phyloP scores from a whole-genome alignment of 2,113 vertebrate species.

The Psephotus haematonotus region DNA sequence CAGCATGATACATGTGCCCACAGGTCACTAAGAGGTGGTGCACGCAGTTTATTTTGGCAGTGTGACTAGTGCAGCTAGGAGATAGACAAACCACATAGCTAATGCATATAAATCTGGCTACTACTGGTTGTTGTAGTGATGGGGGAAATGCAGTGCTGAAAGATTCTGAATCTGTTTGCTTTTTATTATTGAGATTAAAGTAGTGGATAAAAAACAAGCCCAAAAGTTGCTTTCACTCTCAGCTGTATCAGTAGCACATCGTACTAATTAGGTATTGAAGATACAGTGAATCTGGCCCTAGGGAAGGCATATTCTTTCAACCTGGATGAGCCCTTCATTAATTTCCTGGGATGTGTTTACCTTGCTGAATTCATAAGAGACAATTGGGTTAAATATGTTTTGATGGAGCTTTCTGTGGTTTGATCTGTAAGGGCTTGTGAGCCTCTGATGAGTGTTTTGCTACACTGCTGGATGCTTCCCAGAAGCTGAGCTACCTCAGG shows the following conservation, averaged over 20 bases:
- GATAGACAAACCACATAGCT: neutral
- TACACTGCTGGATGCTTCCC: neutral
- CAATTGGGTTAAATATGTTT: neutral
- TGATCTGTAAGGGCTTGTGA: neutral
- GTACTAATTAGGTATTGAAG: neutral
- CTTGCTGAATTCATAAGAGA: neutral
- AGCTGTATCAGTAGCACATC: neutral
- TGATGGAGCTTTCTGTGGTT: neutral
- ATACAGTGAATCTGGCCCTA: neutral
- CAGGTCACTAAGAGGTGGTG: neutral
- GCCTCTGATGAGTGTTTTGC: neutral
- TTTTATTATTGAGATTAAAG: neutral
- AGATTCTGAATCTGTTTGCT: neutral
- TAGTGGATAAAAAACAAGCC: neutral
- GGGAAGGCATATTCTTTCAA: neutral
- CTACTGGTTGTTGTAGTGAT: neutral
- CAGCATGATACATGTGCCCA: accelerated
- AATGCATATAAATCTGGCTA: neutral
- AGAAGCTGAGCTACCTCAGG: neutral
- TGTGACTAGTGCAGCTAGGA: neutral
- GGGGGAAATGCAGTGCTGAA: neutral
- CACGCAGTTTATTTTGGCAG: neutral
- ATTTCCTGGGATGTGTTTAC: neutral
- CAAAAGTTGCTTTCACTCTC: accelerated
- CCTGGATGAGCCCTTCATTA: neutral